A percentile compares a stretch with the other conserved stretches of the same genome.
Evolutionary conservation across 2,797 vertebrate genomes (phyloP).

Genomic region (Melanogrammus aeglefinus): DNA sequence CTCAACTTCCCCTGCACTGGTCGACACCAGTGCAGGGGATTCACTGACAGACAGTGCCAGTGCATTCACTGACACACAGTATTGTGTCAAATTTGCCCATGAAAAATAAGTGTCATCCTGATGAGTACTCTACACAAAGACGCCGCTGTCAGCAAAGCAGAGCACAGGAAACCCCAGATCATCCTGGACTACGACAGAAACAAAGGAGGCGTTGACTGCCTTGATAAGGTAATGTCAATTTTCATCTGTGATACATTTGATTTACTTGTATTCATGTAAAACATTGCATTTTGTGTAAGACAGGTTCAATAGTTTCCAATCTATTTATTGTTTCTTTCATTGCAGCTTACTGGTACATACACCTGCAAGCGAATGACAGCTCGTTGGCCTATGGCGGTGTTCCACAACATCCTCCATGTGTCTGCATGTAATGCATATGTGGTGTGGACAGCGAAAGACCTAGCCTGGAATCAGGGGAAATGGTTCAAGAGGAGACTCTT

Average conservation of each 20-base stretch:
- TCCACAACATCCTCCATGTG: too few species aligned
- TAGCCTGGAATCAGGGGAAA: too few species aligned
- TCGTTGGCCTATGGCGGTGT: too few species aligned
- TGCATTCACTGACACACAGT: slow-evolving; percentile 24
- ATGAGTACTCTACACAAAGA: slow-evolving; percentile 15
- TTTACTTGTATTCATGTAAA: slow-evolving; percentile 32
- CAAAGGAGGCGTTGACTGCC: not conserved
- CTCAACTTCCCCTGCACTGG: not conserved
- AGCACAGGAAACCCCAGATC: not conserved
- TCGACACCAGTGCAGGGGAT: too few species aligned
- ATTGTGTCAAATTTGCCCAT: slow-evolving; percentile 31
- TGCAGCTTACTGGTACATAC: not conserved
- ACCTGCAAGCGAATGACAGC: too few species aligned
- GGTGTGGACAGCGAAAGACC: too few species aligned
- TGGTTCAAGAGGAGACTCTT: too few species aligned
- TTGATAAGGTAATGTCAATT: slow-evolving; percentile 12
- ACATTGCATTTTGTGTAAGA: slow-evolving; percentile 18
- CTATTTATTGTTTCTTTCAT: slow-evolving; percentile 10
- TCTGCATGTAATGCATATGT: too few species aligned
- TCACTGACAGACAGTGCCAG: slow-evolving; percentile 21
- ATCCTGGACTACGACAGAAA: not conserved
- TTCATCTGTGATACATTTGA: not conserved
- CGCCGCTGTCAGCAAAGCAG: slow-evolving; percentile 13
- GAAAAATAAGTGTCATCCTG: slow-evolving; percentile 10
- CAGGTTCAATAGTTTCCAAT: slow-evolving; percentile 4